A percentile compares a stretch with the other conserved stretches of the same genome.
These are phyloP conservation scores for Podiceps cristatus DNA, from an alignment of 2,113 vertebrate genomes.

Conservation along the genomic window DNA sequence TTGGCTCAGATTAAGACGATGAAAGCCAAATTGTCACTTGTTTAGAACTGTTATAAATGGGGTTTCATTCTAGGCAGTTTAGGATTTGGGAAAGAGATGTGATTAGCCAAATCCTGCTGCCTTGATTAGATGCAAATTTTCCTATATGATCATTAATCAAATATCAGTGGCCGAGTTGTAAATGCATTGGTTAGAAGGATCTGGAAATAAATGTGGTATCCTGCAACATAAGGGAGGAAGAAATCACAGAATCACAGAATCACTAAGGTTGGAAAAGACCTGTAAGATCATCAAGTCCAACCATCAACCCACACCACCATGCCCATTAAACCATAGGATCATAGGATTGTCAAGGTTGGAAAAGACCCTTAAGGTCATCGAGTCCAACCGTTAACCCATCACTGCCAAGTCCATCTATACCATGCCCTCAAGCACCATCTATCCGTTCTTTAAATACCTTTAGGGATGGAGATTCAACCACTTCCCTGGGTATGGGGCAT, in stretches of 20 bases:
- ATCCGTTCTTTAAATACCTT: too few relatives aligned
- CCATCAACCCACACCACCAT: too few relatives aligned
- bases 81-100: neutral
- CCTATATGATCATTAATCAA: neutral
- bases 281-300: too few relatives aligned
- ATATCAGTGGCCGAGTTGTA: neutral
- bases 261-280: too few relatives aligned
- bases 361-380: too few relatives aligned
- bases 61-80: neutral
- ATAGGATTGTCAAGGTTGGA: too few relatives aligned
- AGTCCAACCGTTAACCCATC: too few relatives aligned
- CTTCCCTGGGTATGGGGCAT: neutral
- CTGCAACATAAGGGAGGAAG: neutral
- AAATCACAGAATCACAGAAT: too few relatives aligned
- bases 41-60: neutral
- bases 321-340: too few relatives aligned
- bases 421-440: too few relatives aligned
- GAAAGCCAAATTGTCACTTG: neutral
- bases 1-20: neutral
- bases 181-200: neutral
- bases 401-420: too few relatives aligned
- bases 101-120: neutral
- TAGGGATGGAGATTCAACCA: too few relatives aligned
- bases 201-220: constrained; percentile 1
- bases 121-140: neutral